Evolutionary conservation across 2,797 vertebrate genomes (phyloP).

Genomic region (Bucorvus abyssinicus): DNA sequence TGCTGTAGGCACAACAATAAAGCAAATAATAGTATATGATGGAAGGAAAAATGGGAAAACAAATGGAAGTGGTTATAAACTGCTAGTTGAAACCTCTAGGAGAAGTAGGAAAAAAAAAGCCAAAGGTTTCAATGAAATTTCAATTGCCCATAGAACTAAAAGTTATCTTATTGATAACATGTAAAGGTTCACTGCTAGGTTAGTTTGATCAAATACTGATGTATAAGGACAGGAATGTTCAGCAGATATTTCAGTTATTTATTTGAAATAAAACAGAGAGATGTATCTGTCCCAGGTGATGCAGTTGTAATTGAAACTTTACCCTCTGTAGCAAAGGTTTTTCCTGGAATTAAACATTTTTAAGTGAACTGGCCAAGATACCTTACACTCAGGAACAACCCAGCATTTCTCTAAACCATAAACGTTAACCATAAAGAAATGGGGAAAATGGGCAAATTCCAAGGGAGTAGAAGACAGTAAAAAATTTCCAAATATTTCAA

Average conservation of each 20-base stretch:
- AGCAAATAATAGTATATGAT: not conserved
- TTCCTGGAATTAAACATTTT: slow-evolving; percentile 10
- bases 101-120: not conserved
- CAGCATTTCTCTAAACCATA: not conserved
- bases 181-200: not conserved
- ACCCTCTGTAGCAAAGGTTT: not conserved
- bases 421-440: not conserved
- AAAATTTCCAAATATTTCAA: not conserved
- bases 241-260: slow-evolving; percentile 7
- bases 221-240: not conserved
- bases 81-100: not conserved
- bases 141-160: not conserved
- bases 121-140: not conserved
- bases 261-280: slow-evolving; percentile 4
- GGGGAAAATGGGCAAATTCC: not conserved
- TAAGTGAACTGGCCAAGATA: not conserved
- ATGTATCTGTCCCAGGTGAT: not conserved
- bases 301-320: not conserved
- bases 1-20: not conserved
- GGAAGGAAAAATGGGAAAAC: not conserved
- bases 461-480: not conserved
- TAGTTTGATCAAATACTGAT: slow-evolving; percentile 11
- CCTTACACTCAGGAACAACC: not conserved
- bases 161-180: not conserved
- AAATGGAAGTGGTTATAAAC: not conserved